Base-by-base conservation (phyloP, 2,888 invertebrate species). In the Ectemnius lituratus region DNA sequence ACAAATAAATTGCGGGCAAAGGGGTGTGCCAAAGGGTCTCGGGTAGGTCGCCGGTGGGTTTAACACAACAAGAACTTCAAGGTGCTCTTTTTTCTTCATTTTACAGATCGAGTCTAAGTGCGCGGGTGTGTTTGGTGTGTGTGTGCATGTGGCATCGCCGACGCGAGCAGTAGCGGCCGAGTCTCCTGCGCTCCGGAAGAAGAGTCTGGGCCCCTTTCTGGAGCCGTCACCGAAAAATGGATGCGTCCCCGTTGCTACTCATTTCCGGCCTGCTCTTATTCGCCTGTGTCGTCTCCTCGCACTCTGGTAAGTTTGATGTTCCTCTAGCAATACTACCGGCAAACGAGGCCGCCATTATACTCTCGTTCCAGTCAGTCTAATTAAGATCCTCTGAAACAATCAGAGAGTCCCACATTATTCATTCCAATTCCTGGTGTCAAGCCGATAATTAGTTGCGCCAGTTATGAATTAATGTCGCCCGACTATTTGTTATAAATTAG, bases 41-140 rank as follows among this genome's bases (percentile, higher is more conserved):
- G 23, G 23, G 23, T 2, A 23, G 23, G 23, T 23, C 23, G 23
- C 23, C 23, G 23, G 23, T 23, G 23, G 23, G 23, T 23, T 23
- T 23, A 23, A 23, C 23, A 23, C 23, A 23, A 23, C 23, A 37
- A 37, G 1, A 11, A 37, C 5, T 37, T 76, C 6, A 70, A 62
- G 49, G 75, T 80, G 82, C 75, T 70, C 37, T 71, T 70, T 80
- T 85, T 83, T 83, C 66, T 71, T 37, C 37, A 86, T 84, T 52
- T 52, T 87, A 57, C 83, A 88, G 87, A 86, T 88, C 86, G 78
- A 82, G 87, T 86, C 85, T 87, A 84, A 88, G 85, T 87, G 88
- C 77, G 81, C 85, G 86, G 83, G 86, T 80, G 86, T 84, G 84
- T 71, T 81, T 76, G 75, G 82, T 75, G 83, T 81, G 84, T 84